A percentile compares a stretch with the other conserved stretches of the same genome.
These are phyloP conservation scores for Drosophila parabipectinata DNA, from an alignment of 1,140 invertebrate genomes.

Conservation along the genomic window DNA sequence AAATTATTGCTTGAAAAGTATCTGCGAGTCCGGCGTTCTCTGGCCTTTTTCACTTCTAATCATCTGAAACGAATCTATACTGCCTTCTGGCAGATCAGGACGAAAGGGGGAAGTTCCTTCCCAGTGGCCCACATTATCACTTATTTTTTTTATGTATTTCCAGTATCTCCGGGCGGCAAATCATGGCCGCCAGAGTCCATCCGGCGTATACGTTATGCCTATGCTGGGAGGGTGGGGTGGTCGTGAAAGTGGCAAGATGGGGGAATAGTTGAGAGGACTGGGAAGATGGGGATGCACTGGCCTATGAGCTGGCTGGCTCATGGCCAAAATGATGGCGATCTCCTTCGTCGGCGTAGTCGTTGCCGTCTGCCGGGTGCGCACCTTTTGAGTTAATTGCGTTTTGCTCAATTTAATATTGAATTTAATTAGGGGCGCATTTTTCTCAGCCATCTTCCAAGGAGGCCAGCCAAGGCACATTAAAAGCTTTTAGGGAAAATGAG, in stretches of 20 bases:
- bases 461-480: conserved; percentile 72
- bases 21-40: not conserved
- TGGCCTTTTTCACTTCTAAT: not conserved
- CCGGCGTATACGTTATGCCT: conserved; percentile 39
- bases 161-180: conserved; percentile 43
- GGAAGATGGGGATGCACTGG: conserved; percentile 37
- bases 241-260: not conserved
- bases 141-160: not conserved
- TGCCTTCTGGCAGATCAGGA: too few species aligned
- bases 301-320: conserved; percentile 29
- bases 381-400: conserved; percentile 82
- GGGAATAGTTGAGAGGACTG: not conserved
- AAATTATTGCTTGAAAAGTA: conserved; percentile 1
- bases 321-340: conserved; percentile 27
- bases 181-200: conserved; percentile 45
- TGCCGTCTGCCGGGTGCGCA: conserved; percentile 37
- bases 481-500: conserved; percentile 82
- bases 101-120: not conserved
- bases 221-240: conserved; percentile 1
- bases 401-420: conserved; percentile 83
- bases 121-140: not conserved
- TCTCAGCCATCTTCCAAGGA: conserved; percentile 31
- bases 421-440: conserved; percentile 82
- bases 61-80: not conserved
- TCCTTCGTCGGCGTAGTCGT: conserved; percentile 13